Base-by-base conservation (phyloP, 2,113 vertebrate genomes). In the Barbus barbus region DNA sequence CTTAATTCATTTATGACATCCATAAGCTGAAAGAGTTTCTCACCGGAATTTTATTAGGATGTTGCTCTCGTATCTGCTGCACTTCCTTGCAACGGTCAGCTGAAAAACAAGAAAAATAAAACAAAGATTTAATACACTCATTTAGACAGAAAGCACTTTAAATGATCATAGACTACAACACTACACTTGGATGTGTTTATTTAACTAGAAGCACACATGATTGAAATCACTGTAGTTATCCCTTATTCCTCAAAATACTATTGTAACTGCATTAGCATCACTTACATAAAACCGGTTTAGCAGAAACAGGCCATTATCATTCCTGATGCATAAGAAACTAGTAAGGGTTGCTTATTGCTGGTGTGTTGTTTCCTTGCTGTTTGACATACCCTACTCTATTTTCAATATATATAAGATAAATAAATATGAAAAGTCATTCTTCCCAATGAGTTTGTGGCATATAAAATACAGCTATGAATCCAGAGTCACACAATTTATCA, bases 1-100 rank as follows among this genome's bases (percentile, higher is more conserved):
- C 24, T 6, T 51, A 67, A 81, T 51, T 65, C 6, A 48, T 31
- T 63, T 46, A 79, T 63, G 22, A 41, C n/a, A 44, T 26, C 41
- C 16, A 81, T 4, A 74, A n/a, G 18, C 31, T 1, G 20, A 16
- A 81, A 51, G 33, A 61, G 41, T 9, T 51, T 92, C 96, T 96
- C 91, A 99, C 98, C 5, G 98, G 98, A 90, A 99, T 99, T 93
- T 99, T 99, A 95, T 95, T 98, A 13, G 97, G 97, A 86, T 99
- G 98, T 91, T 99, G 97, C 76, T 99, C 96, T 3, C 98, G 95
- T 92, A 99, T 99, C 93, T 99, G 98, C 93, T 98, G 96, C 60
- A 98, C 98, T 93, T 99, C 98, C 92, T 97, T 98, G 93, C 96
- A 97, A 86, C 98, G 96, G 90, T 99, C 98, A 91, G 95, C 98